Evolutionary conservation across 2,113 vertebrate species (phyloP), one percentile per base, ranked within the genome.

Genomic region (Oryzias celebensis): DNA sequence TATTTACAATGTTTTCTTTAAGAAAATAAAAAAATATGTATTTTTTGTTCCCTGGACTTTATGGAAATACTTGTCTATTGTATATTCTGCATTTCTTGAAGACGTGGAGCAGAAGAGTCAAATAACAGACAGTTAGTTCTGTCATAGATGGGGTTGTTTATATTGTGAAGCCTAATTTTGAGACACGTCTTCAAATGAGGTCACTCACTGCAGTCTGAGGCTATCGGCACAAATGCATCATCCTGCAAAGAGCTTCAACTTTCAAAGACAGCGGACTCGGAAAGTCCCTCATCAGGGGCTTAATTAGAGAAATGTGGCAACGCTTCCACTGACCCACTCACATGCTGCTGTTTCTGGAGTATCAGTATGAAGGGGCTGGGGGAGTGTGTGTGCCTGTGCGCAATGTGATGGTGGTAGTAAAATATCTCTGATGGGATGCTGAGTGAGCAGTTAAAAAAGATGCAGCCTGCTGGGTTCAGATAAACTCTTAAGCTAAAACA

Each of bases 391-490:
- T 71, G 62, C 60, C 49, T 53, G 28, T 56, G 52, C 52, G 7
- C 50, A 28, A 47, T 57, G 46, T 65, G 55, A 14, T 22, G 16
- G 26, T 17, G 52, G 28, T 36, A 50, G 42, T 0, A 43, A 28
- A 20, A 68, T 65, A n/a, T 60, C 75, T 75, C 64, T 51, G 67
- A 73, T 59, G 72, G 70, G 55, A 66, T 78, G 75, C 84, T 83
- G 82, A 86, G 73, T 51, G 63, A 77, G 86, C 26, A 62, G 84
- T 81, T 77, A 79, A 64, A 61, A 67, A 60, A 57, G 77, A 68
- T 41, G 28, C 54, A 63, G 60, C 44, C 51, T 75, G 62, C 81
- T 71, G 54, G 64, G 65, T 57, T 52, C 50, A 68, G 53, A 80
- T 68, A 44, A 75, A 52, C 44, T 58, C 23, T 58, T 42, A 18